phyloP scores from a whole-genome alignment of 2,113 vertebrate genomes.

The Channa maculata region DNA sequence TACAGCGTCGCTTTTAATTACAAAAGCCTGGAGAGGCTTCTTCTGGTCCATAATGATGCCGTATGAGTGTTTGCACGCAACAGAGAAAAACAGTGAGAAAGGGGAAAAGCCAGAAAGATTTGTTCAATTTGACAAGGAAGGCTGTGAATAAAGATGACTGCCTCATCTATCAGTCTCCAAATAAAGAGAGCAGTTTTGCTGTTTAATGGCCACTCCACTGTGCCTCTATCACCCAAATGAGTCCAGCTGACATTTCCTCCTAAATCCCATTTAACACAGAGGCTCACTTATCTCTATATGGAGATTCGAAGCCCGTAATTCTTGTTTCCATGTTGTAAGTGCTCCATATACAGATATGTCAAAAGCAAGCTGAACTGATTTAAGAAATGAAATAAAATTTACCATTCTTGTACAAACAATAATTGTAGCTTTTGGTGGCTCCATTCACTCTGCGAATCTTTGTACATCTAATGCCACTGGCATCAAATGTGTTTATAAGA shows the following conservation, averaged over 20 bases:
- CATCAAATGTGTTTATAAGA: slow-evolving; percentile 24
- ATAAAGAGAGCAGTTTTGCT: slow-evolving; percentile 66
- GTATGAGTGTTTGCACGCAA: slow-evolving; percentile 20
- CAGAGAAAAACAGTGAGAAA: slow-evolving; percentile 12
- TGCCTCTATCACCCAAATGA: slow-evolving; percentile 72
- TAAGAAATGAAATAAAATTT: slow-evolving; percentile 17
- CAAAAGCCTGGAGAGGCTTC: slow-evolving; percentile 28
- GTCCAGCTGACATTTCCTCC: slow-evolving; percentile 62
- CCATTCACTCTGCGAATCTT: neutral
- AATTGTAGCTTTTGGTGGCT: slow-evolving; percentile 7
- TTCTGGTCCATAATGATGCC: slow-evolving; percentile 28
- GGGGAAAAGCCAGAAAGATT: slow-evolving; percentile 36
- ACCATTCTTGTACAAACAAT: neutral
- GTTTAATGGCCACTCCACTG: slow-evolving; percentile 70
- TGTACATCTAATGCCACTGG: slow-evolving; percentile 2
- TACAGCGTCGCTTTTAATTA: slow-evolving; percentile 68
- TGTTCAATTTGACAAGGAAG: slow-evolving; percentile 51
- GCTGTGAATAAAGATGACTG: slow-evolving; percentile 68
- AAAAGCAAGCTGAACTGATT: slow-evolving; percentile 21
- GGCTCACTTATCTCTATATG: slow-evolving; percentile 42
- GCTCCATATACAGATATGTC: slow-evolving; percentile 21
- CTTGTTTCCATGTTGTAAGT: slow-evolving; percentile 49
- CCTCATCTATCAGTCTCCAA: slow-evolving; percentile 64
- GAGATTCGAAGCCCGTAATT: slow-evolving; percentile 40
- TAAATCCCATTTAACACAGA: slow-evolving; percentile 56